phyloP scores from a whole-genome alignment of 2,888 invertebrate genomes.

The Lepidochrysops patricia region DNA sequence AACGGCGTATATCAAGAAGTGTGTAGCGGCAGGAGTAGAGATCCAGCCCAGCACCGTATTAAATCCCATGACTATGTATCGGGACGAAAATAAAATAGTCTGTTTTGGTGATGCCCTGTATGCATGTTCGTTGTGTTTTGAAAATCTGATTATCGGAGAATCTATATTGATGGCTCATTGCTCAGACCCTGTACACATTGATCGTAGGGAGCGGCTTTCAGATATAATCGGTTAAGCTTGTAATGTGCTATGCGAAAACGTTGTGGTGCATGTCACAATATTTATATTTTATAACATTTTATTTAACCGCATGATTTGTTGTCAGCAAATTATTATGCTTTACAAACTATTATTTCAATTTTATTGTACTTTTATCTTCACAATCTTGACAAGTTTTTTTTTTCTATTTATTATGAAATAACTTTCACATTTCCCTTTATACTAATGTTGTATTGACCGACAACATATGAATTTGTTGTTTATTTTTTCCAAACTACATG shows the following conservation, averaged over 20 bases:
- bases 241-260: neutral
- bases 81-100: constrained; percentile 65
- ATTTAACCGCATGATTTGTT: constrained; percentile 4
- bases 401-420: neutral
- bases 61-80: constrained; percentile 63
- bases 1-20: constrained; percentile 63
- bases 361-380: constrained; percentile 5
- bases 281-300: neutral
- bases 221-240: constrained; percentile 41
- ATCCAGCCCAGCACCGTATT: constrained; percentile 61
- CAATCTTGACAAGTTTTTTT: constrained; percentile 10
- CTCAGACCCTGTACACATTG: constrained; percentile 40
- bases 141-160: constrained; percentile 55
- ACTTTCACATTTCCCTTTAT: constrained; percentile 12
- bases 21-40: constrained; percentile 49
- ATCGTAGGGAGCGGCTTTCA: constrained; percentile 38
- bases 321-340: constrained; percentile 4
- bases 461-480: constrained; percentile 4
- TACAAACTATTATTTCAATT: constrained; percentile 6
- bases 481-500: constrained; percentile 23
- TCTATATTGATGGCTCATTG: constrained; percentile 60
- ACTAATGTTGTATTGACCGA: constrained; percentile 19
- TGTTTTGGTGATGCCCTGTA: constrained; percentile 63
- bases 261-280: neutral
- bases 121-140: constrained; percentile 62